Evolutionary conservation across 2,797 vertebrate genomes (phyloP).

Genomic region (Sebastes minor): DNA sequence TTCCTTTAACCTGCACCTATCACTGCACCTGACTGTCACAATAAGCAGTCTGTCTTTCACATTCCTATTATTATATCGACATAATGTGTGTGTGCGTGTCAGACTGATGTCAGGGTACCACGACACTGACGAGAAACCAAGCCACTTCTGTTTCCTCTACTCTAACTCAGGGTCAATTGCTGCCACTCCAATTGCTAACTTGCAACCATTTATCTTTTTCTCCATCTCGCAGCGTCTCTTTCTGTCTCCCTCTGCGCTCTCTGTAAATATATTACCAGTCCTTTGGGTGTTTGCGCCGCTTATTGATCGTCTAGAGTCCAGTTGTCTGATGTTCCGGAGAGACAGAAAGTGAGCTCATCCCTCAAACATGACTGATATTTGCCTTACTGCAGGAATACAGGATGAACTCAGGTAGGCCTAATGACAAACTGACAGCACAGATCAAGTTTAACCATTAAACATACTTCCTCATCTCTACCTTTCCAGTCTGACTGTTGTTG

Average conservation of each 20-base stretch:
- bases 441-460: conserved; percentile 8
- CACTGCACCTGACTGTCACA: background rate
- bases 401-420: background rate
- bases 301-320: conserved; percentile 80
- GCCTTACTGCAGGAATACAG: conserved; percentile 16
- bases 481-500: background rate
- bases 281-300: conserved; percentile 56
- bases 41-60: background rate
- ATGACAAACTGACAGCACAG: conserved; percentile 37
- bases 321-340: conserved; percentile 49
- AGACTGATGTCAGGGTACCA: conserved; percentile 18
- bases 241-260: conserved; percentile 31
- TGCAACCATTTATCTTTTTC: conserved; percentile 39
- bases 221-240: conserved; percentile 10
- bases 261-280: conserved; percentile 66
- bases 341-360: conserved; percentile 48
- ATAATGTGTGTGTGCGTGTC: background rate
- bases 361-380: conserved; percentile 56
- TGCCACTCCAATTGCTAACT: conserved; percentile 33
- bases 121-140: conserved; percentile 28
- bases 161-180: conserved; percentile 35
- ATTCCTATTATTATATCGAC: background rate
- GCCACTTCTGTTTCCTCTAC: conserved; percentile 21
- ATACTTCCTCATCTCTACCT: background rate
- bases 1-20: no score